Conservation (phyloP, 2,888 invertebrate genomes). For the Tetanocera ferruginea region DNA sequence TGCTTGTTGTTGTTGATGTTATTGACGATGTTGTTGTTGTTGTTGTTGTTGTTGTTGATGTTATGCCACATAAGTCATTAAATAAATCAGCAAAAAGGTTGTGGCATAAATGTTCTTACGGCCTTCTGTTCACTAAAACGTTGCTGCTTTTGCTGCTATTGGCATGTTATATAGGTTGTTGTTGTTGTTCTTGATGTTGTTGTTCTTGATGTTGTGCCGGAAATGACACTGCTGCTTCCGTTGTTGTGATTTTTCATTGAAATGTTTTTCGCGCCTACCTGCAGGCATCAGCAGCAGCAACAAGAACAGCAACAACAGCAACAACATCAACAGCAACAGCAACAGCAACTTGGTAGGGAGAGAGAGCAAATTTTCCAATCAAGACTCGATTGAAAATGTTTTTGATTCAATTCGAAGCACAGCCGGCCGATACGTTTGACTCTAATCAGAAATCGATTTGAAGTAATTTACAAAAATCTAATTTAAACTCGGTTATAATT, state of each 20-base stretch:
- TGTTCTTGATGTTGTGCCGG: not conserved
- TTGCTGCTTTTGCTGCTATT: no score
- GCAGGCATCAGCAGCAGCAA: not conserved
- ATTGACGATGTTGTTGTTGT: not conserved
- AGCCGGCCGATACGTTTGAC: not conserved
- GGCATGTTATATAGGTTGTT: not conserved
- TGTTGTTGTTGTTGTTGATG: not conserved
- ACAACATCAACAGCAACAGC: not conserved
- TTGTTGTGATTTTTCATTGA: not conserved
- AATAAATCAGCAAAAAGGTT: slow-evolving; percentile 62
- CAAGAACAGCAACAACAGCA: not conserved
- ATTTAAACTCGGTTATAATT: slow-evolving; percentile 9
- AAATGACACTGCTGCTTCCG: slow-evolving; percentile 15
- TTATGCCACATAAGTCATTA: slow-evolving; percentile 57
- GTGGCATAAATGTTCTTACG: slow-evolving; percentile 63
- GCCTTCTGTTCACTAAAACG: no score
- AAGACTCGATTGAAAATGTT: slow-evolving; percentile 9
- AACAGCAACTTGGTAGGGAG: not conserved
- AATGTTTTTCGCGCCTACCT: slow-evolving; percentile 12
- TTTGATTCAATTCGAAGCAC: not conserved
- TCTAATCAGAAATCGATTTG: slow-evolving; percentile 22
- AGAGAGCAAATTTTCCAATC: slow-evolving; percentile 8
- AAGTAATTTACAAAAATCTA: slow-evolving; percentile 17
- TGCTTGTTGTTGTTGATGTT: slow-evolving; percentile 38
- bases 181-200: not conserved